A percentile compares a stretch with the other conserved stretches of the same genome.
Conservation (phyloP, 2,888 invertebrate genomes). For the Metellina segmentata region DNA sequence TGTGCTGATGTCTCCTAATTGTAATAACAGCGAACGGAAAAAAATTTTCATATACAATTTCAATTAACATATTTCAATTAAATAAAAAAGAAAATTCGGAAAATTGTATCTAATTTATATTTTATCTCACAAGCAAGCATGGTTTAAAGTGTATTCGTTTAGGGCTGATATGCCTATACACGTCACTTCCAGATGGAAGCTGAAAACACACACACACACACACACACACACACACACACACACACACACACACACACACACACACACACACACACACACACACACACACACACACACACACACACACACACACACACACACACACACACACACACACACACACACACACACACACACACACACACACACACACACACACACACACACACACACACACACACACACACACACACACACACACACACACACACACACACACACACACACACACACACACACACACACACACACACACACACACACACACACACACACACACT, state of each 20-base stretch:
- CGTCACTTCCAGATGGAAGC: too few relatives aligned
- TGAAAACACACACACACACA: conserved; percentile 5
- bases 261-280: conserved; percentile 41
- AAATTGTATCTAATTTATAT: too few relatives aligned
- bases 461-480: conserved; percentile 40
- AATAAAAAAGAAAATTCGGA: too few relatives aligned
- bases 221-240: conserved; percentile 31
- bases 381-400: conserved; percentile 42
- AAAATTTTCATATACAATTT: too few relatives aligned
- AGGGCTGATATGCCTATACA: too few relatives aligned
- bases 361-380: conserved; percentile 42
- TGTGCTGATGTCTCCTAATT: too few relatives aligned
- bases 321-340: conserved; percentile 32
- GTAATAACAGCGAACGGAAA: too few relatives aligned
- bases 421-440: conserved; percentile 42
- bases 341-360: conserved; percentile 38
- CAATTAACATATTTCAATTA: too few relatives aligned
- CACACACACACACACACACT: conserved; percentile 42
- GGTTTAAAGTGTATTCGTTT: too few relatives aligned
- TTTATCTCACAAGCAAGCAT: too few relatives aligned
- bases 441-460: conserved; percentile 42
- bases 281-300: conserved; percentile 41
- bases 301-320: conserved; percentile 39
- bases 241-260: conserved; percentile 29
- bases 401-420: conserved; percentile 42